Percentiles rank a stretch among this genome's conserved stretches.
Conservation (phyloP, 1,140 invertebrate species). For the Trichonephila clavipes region DNA sequence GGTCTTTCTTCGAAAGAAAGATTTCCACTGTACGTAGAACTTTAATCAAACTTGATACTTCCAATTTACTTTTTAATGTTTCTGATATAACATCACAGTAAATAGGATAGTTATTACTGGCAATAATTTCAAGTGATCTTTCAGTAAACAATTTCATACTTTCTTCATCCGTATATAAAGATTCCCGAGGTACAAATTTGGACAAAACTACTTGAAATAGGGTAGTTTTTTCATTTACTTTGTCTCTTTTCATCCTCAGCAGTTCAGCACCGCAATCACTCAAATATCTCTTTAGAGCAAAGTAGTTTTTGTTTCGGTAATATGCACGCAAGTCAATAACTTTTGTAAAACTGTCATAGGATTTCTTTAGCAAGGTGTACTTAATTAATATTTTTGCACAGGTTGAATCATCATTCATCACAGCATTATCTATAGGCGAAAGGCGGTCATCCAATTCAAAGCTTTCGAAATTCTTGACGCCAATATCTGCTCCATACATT, state of each 20-base stretch:
- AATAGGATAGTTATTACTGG: background rate
- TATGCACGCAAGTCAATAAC: background rate
- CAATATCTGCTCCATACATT: background rate
- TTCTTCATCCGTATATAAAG: background rate
- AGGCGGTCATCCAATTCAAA: background rate
- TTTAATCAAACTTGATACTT: background rate
- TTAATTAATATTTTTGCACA: background rate
- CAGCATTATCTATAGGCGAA: background rate
- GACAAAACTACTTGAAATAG: background rate
- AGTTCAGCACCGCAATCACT: background rate
- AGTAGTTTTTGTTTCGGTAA: background rate
- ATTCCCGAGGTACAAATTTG: background rate
- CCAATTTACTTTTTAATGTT: background rate
- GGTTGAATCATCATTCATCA: background rate
- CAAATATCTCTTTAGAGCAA: background rate
- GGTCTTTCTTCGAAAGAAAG: background rate
- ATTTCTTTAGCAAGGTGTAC: background rate
- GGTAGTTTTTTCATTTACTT: background rate
- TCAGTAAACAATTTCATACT: background rate
- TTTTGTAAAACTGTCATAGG: background rate
- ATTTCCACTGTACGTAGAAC: background rate
- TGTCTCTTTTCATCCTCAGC: background rate
- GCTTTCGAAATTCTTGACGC: background rate
- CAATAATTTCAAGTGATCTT: background rate
- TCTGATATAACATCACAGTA: background rate